Percentiles rank a stretch among this genome's conserved stretches.
phyloP scores from a whole-genome alignment of 2,113 vertebrate genomes.

The Monopterus albus region DNA sequence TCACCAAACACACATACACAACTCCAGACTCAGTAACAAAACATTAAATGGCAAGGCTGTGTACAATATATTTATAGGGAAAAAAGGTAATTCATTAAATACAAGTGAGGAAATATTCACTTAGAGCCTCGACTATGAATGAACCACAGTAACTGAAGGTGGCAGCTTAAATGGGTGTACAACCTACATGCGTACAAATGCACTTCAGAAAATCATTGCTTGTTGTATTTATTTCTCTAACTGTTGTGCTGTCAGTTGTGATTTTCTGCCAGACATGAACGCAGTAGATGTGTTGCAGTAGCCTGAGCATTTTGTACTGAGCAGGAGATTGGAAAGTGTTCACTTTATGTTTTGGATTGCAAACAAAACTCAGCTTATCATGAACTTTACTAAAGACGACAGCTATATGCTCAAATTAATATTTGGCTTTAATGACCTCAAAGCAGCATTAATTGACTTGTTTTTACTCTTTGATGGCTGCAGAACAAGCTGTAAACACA shows the following conservation, averaged over 20 bases:
- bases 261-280: background rate
- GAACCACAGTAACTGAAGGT: background rate
- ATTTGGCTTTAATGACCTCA: background rate
- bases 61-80: background rate
- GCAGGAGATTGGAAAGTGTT: constrained; percentile 1
- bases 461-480: background rate
- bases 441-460: background rate
- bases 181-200: background rate
- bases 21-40: no score
- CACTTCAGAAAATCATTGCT: background rate
- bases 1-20: constrained; percentile 4
- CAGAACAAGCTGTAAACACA: background rate
- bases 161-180: background rate
- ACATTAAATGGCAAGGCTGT: background rate
- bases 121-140: background rate
- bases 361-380: constrained; percentile 4
- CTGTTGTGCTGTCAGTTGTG: background rate
- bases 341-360: background rate
- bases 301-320: background rate
- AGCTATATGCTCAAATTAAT: background rate
- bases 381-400: background rate
- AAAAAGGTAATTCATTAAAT: background rate
- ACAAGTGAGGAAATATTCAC: background rate
- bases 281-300: background rate
- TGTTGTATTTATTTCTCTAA: background rate